Percentiles rank a stretch among this genome's conserved stretches.
Evolutionary conservation across 1,140 invertebrate species (phyloP).

Genomic region (Eciton burchellii): DNA sequence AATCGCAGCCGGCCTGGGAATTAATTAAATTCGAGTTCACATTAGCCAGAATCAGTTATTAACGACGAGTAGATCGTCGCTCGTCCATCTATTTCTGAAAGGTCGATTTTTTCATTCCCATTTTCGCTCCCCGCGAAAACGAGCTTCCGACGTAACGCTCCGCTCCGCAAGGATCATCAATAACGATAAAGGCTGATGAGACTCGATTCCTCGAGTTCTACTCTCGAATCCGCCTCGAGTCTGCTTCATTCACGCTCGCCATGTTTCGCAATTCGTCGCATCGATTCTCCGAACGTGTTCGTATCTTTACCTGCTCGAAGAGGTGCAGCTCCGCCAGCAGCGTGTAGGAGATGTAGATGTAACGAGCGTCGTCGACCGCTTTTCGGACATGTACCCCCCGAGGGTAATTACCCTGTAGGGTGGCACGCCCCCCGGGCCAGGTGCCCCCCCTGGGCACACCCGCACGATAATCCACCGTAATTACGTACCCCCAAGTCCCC

Average conservation of each 20-base stretch:
- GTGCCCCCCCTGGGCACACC: slow-evolving; percentile 77
- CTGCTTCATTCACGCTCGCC: not conserved
- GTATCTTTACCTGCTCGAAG: slow-evolving; percentile 88
- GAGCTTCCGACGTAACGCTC: too few species aligned
- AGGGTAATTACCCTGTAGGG: slow-evolving; percentile 76
- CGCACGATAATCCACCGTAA: slow-evolving; percentile 82
- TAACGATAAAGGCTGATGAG: too few species aligned
- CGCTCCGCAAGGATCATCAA: too few species aligned
- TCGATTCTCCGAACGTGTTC: not conserved
- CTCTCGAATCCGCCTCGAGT: not conserved
- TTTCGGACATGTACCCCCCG: slow-evolving; percentile 81
- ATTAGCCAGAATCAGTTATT: slow-evolving; percentile 1
- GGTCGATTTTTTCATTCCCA: too few species aligned
- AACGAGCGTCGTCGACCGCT: slow-evolving; percentile 87
- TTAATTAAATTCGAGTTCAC: not conserved
- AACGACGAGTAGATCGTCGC: not conserved
- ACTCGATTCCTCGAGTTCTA: too few species aligned
- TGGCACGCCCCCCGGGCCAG: slow-evolving; percentile 82
- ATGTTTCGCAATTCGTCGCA: not conserved
- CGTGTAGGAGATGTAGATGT: slow-evolving; percentile 88
- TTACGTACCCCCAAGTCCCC: slow-evolving; percentile 67
- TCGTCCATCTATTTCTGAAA: not conserved
- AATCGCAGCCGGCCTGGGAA: not conserved
- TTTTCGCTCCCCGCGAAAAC: too few species aligned
- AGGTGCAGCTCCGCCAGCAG: slow-evolving; percentile 87